These are phyloP conservation scores for Astropecten irregularis DNA, from an alignment of 53 echinoderm and acorn worm genomes.

Conservation along the genomic window DNA sequence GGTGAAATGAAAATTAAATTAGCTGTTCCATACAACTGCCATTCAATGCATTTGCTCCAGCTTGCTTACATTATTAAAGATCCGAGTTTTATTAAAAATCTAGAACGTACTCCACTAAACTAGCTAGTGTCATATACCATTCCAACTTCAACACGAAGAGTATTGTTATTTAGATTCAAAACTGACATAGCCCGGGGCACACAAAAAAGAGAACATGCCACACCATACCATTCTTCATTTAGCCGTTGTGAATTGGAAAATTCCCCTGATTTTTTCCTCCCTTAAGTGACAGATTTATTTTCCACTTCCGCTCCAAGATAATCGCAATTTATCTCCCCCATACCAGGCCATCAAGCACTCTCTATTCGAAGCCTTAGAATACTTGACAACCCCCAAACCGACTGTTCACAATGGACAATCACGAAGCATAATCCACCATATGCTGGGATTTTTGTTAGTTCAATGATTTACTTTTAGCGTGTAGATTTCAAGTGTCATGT, in stretches of 20 bases:
- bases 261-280: no score
- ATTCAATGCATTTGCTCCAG: no score
- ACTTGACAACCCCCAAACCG: neutral
- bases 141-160: no score
- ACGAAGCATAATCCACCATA: constrained; percentile 12
- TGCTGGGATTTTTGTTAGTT: neutral
- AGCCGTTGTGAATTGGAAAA: no score
- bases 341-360: neutral
- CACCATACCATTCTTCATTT: no score
- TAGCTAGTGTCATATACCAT: no score
- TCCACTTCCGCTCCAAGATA: constrained; percentile 1
- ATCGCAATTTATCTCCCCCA: neutral
- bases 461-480: constrained; percentile 42
- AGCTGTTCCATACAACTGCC: no score
- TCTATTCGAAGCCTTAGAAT: neutral
- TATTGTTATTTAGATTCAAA: neutral
- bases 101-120: no score
- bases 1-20: no score
- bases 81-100: no score
- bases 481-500: constrained; percentile 24
- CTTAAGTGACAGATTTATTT: no score
- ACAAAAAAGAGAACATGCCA: neutral
- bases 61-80: no score
- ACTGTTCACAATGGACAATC: neutral
- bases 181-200: neutral